A percentile compares a stretch with the other conserved stretches of the same genome.
phyloP scores from a whole-genome alignment of 2,797 vertebrate species.

The Pangasius krempfi region DNA sequence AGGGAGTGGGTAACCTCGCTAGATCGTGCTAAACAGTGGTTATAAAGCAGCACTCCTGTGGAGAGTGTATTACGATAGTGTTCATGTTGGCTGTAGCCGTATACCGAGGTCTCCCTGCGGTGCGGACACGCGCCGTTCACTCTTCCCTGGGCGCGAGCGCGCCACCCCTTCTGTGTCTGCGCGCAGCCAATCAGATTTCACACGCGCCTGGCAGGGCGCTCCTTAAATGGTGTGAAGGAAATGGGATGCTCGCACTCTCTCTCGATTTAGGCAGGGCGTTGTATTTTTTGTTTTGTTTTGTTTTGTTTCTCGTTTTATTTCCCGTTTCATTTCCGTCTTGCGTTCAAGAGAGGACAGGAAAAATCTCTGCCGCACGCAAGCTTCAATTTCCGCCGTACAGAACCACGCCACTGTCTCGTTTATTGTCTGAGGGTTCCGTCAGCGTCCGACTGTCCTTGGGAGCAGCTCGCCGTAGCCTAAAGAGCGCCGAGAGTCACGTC shows the following conservation, averaged over 20 bases:
- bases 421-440: slow-evolving; percentile 52
- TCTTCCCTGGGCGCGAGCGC: slow-evolving; percentile 54
- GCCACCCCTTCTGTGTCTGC: slow-evolving; percentile 62
- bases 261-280: slow-evolving; percentile 72
- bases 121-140: slow-evolving; percentile 40
- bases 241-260: slow-evolving; percentile 75
- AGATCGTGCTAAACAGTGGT: background rate
- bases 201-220: slow-evolving; percentile 81
- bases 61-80: background rate
- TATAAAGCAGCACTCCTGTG: background rate
- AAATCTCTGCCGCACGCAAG: slow-evolving; percentile 30
- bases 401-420: slow-evolving; percentile 50
- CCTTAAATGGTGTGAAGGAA: slow-evolving; percentile 83
- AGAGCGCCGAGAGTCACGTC: background rate
- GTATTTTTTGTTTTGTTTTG: slow-evolving; percentile 12
- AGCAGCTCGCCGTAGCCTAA: background rate
- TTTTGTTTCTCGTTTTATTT: slow-evolving; percentile 46
- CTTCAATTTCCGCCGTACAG: slow-evolving; percentile 26
- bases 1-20: background rate
- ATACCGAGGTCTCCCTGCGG: slow-evolving; percentile 15
- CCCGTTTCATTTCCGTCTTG: slow-evolving; percentile 10
- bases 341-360: slow-evolving; percentile 24
- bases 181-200: slow-evolving; percentile 85
- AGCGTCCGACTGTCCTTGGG: slow-evolving; percentile 40
- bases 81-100: background rate